These are phyloP conservation scores for Nipponia nippon DNA, from an alignment of 2,113 vertebrate genomes.

Conservation along the genomic window DNA sequence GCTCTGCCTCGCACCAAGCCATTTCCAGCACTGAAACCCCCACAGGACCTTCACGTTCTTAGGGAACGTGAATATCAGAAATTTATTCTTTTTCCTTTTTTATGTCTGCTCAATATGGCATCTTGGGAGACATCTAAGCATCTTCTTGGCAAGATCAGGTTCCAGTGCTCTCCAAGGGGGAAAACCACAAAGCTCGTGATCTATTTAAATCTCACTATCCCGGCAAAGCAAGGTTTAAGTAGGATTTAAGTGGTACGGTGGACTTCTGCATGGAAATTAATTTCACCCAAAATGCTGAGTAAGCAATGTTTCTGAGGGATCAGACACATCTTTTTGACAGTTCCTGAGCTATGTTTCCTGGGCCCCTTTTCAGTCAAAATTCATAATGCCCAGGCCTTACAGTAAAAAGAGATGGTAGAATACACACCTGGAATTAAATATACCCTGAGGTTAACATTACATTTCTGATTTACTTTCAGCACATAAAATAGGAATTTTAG, in stretches of 20 bases:
- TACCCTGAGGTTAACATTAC: neutral
- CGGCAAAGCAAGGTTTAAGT: neutral
- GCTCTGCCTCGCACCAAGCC: rapidly evolving
- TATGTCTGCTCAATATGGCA: too few species aligned
- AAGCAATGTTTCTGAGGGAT: neutral
- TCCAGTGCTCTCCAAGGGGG: neutral
- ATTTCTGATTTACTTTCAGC: neutral
- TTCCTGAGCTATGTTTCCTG: neutral
- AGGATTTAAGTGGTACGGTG: neutral
- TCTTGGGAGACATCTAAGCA: neutral
- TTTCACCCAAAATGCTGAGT: neutral
- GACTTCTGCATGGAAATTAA: neutral
- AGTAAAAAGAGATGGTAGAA: neutral
- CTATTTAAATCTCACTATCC: neutral
- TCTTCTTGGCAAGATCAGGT: neutral
- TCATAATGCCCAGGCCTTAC: too few species aligned
- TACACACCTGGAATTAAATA: neutral
- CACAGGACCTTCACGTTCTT: neutral
- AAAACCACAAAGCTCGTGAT: neutral
- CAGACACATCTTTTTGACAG: neutral
- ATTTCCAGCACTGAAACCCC: neutral
- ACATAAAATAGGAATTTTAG: neutral
- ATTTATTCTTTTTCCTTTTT: too few species aligned
- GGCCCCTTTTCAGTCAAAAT: neutral
- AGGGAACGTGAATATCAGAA: neutral